Evolutionary conservation across 2,888 invertebrate genomes (phyloP), one percentile per base, ranked within the genome.

Genomic region (Linhomoeus sp.): DNA sequence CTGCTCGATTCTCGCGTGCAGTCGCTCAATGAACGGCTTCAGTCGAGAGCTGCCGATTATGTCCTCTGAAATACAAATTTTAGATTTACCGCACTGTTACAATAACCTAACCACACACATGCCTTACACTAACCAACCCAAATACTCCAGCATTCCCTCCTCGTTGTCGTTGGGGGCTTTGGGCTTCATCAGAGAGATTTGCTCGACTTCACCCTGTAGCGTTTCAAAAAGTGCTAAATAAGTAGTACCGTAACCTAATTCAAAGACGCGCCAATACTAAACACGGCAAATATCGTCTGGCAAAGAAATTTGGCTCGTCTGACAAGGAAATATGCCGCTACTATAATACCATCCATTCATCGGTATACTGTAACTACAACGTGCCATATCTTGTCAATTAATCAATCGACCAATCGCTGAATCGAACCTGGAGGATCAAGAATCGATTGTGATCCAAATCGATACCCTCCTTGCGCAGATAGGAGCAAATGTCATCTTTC

Each of bases 111-210:
- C 7, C 7, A 29, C 29, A 12, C 5, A 29, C 7, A 29, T 12
- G 29, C 29, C n/a, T n/a, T n/a, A n/a, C n/a, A n/a, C n/a, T n/a
- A n/a, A n/a, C n/a, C n/a, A n/a, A 29, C 29, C 29, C 44, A 97
- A 72, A 67, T 88, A 97, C 66, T 99, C 97, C 46, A 97, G 70
- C 85, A 99, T 86, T 0, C 97, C 97, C 14, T 81, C 77, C 56
- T 94, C 94, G 3, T 23, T 12, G 59, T 84, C 85, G 1, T 70
- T 77, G 51, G 73, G 74, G 0, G 74, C 85, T 70, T 88, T 97
- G 0, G 90, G 81, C 65, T 92, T 94, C 94, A 97, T 94, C 80
- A 94, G 78, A 0, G 97, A 80, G 57, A 97, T 97, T 65, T 90
- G 88, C 70, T 99, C 97, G 0, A 99, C 94, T 74, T 97, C 97